Evolutionary conservation across 2,113 vertebrate genomes (phyloP).

Genomic region (Sphyrna mokarran): DNA sequence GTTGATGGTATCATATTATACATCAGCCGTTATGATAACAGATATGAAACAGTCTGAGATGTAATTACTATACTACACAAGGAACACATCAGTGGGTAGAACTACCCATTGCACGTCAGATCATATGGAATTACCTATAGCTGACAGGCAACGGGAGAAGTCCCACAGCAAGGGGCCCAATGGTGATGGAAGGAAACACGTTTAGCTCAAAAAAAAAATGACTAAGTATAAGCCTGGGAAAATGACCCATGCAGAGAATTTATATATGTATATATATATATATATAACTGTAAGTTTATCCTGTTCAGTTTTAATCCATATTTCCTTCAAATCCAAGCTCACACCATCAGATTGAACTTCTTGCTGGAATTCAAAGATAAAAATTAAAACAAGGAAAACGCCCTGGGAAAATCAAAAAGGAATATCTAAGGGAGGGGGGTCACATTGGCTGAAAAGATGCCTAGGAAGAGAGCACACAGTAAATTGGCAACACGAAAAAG

Average conservation of each 20-base stretch:
- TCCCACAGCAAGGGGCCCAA: neutral
- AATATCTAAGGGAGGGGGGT: neutral
- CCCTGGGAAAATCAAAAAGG: too few species aligned
- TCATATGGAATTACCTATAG: neutral
- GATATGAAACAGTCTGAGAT: neutral
- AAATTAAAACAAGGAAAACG: neutral
- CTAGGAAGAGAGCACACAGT: neutral
- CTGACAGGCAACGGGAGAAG: neutral
- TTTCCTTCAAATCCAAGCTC: neutral
- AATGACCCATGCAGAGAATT: neutral
- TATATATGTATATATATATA: neutral
- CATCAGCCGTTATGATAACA: neutral
- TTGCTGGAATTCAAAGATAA: neutral
- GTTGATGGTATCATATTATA: too few species aligned
- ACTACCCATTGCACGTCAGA: neutral
- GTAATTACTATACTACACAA: neutral
- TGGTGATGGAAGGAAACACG: neutral
- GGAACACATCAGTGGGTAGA: neutral
- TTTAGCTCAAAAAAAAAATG: neutral
- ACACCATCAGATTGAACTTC: neutral
- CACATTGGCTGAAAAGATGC: neutral
- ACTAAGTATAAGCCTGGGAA: neutral
- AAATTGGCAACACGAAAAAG: slow-evolving; percentile 28
- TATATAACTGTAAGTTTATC: neutral
- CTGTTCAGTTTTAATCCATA: neutral